Base-by-base conservation (phyloP, 1,140 invertebrate species). In the Leptinotarsa defecta region DNA sequence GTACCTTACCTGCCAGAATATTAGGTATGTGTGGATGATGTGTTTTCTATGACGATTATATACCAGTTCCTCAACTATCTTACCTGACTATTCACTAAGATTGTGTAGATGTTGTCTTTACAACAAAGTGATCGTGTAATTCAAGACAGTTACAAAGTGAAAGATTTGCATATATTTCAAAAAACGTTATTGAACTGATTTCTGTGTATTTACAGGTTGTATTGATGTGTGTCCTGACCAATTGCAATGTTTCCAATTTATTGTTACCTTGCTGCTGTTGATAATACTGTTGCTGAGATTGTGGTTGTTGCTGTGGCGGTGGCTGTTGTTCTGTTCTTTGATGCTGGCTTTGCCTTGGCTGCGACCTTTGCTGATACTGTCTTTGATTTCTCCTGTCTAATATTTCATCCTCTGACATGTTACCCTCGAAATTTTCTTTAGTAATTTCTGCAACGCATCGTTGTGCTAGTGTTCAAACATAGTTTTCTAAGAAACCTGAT, bases 401-500 rank as follows among this genome's bases (percentile, higher is more conserved):
- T 71, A 86, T 74, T 81, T 89, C 88, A 79, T 90, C 88, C 81
- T 89, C 89, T 79, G 87, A 87, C 83, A 86, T 83, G 83, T 86
- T 90, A 19, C 86, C 87, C 76, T 91, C 90, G 77, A 89, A 90
- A 76, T 92, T 91, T 86, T 96, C 94, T 89, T 94, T 94, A 80
- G 94, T 96, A 83, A 96, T 96, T 91, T 96, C 95, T 91, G 88
- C 83, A 89, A 92, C 90, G 85, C 91, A 90, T 87, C 84, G 84
- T 79, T 83, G 84, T 62, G 83, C 84, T 85, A 82, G 74, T 79
- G 63, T 81, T 84, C 80, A 79, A 76, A 76, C 77, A 77, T 79
- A 72, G 73, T 74, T 68, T 79, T 79, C 81, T 82, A 80, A 82
- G 80, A 77, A 74, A 71, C 74, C 78, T 77, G 76, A 79, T 81